A percentile compares a stretch with the other conserved stretches of the same genome.
These are phyloP conservation scores for Lophochroa leadbeateri DNA, from an alignment of 2,113 vertebrate species.

Conservation along the genomic window DNA sequence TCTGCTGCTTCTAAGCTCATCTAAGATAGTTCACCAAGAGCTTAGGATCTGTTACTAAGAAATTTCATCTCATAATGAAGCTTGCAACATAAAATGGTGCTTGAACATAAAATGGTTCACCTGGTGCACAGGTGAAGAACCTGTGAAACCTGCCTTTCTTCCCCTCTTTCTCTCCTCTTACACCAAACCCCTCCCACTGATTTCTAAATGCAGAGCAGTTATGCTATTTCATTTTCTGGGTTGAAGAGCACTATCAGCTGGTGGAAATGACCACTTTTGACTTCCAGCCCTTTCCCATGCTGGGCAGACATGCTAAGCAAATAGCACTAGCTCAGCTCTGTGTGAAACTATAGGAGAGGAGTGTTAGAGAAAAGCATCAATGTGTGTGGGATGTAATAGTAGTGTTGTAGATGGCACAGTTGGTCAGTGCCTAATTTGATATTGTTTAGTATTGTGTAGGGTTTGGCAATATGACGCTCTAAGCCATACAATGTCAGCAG, in stretches of 20 bases:
- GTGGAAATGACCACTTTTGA: background rate
- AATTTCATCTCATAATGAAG: background rate
- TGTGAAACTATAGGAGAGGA: background rate
- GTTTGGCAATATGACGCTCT: background rate
- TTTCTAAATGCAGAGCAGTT: background rate
- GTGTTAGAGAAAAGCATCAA: background rate
- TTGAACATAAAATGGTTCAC: background rate
- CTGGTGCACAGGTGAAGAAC: background rate
- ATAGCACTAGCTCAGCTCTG: background rate
- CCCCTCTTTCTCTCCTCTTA: background rate
- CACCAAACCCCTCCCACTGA: background rate
- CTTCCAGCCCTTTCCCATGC: background rate
- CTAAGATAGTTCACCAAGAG: background rate
- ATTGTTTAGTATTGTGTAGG: background rate
- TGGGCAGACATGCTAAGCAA: background rate
- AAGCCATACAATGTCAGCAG: background rate
- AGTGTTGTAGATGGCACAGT: background rate
- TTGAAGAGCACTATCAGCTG: background rate
- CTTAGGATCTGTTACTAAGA: background rate
- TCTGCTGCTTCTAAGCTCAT: background rate
- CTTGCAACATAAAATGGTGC: background rate
- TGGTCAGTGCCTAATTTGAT: background rate
- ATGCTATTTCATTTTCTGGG: background rate
- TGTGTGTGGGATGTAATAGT: background rate
- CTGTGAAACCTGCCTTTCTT: background rate